Conservation (phyloP, 2,113 vertebrate species). For the Barnardius zonarius region DNA sequence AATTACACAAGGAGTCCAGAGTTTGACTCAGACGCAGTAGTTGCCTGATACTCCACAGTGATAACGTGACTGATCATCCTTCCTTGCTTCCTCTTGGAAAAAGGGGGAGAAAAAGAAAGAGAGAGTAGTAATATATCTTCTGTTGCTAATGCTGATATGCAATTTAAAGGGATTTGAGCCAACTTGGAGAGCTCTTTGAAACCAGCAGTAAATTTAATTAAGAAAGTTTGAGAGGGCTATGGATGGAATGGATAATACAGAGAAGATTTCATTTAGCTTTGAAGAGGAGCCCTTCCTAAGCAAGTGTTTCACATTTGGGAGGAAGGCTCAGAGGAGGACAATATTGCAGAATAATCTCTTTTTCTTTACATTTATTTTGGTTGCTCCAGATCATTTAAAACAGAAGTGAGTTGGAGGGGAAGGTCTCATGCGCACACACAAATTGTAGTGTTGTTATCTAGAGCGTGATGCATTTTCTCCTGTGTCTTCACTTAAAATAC, state of each 20-base stretch:
- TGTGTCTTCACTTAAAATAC: not conserved
- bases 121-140: slow-evolving; percentile 15
- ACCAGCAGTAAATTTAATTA: slow-evolving; percentile 55
- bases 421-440: not conserved
- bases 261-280: slow-evolving; percentile 41
- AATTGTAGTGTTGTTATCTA: not conserved
- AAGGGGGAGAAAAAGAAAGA: not conserved
- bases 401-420: not conserved
- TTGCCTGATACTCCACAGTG: not conserved
- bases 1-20: not conserved
- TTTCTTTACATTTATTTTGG: not conserved
- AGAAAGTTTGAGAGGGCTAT: not conserved
- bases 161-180: slow-evolving; percentile 46
- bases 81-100: slow-evolving; percentile 29
- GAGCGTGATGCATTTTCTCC: not conserved
- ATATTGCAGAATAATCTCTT: slow-evolving; percentile 13
- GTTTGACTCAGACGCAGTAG: not conserved
- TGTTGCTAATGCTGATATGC: not conserved
- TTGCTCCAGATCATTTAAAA: not conserved
- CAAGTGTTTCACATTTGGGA: slow-evolving; percentile 39
- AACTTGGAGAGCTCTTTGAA: slow-evolving; percentile 54
- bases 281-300: slow-evolving; percentile 16
- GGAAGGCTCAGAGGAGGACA: not conserved
- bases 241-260: slow-evolving; percentile 1
- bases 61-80: slow-evolving; percentile 18